Evolutionary conservation across 2,113 vertebrate species (phyloP), one percentile per base, ranked within the genome.

Genomic region (Otus sunia): DNA sequence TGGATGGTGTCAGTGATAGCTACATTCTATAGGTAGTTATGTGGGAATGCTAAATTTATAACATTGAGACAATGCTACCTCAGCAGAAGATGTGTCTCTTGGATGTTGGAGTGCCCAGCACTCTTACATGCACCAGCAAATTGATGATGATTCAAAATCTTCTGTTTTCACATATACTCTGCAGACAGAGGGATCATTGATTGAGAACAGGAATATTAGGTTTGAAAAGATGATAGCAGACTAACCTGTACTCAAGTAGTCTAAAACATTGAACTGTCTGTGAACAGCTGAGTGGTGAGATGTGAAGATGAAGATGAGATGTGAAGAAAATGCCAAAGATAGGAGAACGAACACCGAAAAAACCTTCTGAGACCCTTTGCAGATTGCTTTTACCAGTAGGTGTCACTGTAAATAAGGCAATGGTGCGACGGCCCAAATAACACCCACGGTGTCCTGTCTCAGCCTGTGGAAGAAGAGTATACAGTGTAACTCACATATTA

Each of bases 361-460:
- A 58, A 7, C 1, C 5, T 43, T 62, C 9, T 14, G 29, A 59
- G 49, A 36, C 18, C 27, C 9, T 86, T 89, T 92, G 29, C 14
- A 69, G 19, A 20, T 27, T 47, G 34, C 22, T 81, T 66, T 85
- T 92, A 93, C 71, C 81, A 0, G 73, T 90, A 97, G 96, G 81
- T 97, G 97, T 96, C 97, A 92, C 84, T 94, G 52, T 56, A 58
- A 67, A 67, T 78, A 86, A 94, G 30, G 34, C 37, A 60, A 53
- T 58, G 47, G 15, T 25, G 12, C 0, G 0, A 8, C 36, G 59
- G 34, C 12, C 19, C 4, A 1, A 60, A 3, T 36, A 59, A 37
- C 15, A 41, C 3, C 3, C 30, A 8, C 0, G 0, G 13, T 20
- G 26, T 60, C 26, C 62, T 77, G n/a, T 15, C 15, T 83, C 55